A percentile compares a stretch with the other conserved stretches of the same genome.
These are phyloP conservation scores for Crenichthys baileyi DNA, from an alignment of 2,797 vertebrate species.

Conservation along the genomic window DNA sequence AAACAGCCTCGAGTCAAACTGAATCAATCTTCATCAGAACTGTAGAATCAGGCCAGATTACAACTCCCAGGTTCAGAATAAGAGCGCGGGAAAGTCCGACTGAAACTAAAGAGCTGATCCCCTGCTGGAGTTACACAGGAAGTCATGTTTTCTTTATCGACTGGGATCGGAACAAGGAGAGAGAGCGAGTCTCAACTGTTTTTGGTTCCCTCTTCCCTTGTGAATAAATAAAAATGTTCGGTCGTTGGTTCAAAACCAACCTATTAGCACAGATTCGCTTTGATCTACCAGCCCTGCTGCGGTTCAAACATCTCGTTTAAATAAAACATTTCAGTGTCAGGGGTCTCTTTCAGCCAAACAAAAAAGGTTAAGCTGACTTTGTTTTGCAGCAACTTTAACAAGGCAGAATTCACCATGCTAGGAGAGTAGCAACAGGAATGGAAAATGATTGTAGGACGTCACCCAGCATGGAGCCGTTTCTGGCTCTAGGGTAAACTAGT, in stretches of 20 bases:
- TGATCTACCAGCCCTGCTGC: background rate
- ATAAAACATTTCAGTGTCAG: too few species aligned
- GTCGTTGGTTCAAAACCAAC: too few species aligned
- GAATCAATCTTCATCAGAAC: background rate
- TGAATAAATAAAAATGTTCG: too few species aligned
- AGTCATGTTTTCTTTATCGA: constrained; percentile 22
- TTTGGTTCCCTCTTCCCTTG: background rate
- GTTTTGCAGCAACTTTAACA: too few species aligned
- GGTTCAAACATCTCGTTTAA: background rate
- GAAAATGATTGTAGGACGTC: too few species aligned
- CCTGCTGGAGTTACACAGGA: constrained; percentile 32
- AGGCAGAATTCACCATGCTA: too few species aligned
- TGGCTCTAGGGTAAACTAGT: too few species aligned
- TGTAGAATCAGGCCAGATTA: background rate
- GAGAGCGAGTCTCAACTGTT: background rate
- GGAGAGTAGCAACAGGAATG: too few species aligned
- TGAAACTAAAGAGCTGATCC: background rate
- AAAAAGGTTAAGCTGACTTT: too few species aligned
- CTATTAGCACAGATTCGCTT: background rate
- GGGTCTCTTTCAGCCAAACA: too few species aligned
- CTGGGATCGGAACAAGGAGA: constrained; percentile 14
- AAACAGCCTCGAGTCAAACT: background rate
- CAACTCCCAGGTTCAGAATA: background rate
- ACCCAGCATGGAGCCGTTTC: too few species aligned
- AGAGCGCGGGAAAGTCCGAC: constrained; percentile 20